A percentile compares a stretch with the other conserved stretches of the same genome.
phyloP scores from a whole-genome alignment of 2,888 invertebrate species.

The Steromphala cineraria region DNA sequence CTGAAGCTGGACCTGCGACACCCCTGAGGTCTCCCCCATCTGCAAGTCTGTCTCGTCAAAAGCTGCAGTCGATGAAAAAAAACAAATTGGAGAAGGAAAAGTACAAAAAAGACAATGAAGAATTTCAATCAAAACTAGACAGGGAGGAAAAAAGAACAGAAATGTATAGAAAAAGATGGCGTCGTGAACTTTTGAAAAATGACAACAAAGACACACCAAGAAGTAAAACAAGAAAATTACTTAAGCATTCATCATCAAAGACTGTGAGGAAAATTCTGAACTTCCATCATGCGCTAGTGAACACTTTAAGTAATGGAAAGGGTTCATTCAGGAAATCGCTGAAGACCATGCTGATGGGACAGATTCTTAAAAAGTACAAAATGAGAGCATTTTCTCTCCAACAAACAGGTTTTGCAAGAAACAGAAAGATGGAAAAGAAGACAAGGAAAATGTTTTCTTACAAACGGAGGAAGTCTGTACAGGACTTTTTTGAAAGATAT shows the following conservation, averaged over 20 bases:
- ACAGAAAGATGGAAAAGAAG: neutral
- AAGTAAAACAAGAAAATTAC: too few relatives aligned
- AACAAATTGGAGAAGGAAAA: neutral
- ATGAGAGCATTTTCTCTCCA: neutral
- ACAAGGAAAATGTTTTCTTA: too few relatives aligned
- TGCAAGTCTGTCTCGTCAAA: neutral
- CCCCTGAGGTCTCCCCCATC: neutral
- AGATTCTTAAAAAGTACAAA: conserved; percentile 14
- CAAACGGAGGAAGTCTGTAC: conserved; percentile 4
- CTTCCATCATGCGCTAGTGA: neutral
- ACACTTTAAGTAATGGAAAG: neutral
- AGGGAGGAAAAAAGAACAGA: conserved; percentile 17
- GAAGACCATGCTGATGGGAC: neutral
- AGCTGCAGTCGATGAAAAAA: neutral
- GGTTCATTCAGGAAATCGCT: neutral
- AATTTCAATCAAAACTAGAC: neutral
- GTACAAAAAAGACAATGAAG: neutral
- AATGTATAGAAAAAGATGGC: neutral
- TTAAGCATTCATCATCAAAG: neutral
- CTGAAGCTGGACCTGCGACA: neutral
- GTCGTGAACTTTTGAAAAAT: neutral
- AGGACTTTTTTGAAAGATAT: conserved; percentile 25
- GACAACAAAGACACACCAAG: neutral
- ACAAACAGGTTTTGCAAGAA: neutral
- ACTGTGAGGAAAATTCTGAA: neutral